Evolutionary conservation across 2,888 invertebrate species (phyloP), one percentile per base, ranked within the genome.

Genomic region (Yponomeuta sedellus): DNA sequence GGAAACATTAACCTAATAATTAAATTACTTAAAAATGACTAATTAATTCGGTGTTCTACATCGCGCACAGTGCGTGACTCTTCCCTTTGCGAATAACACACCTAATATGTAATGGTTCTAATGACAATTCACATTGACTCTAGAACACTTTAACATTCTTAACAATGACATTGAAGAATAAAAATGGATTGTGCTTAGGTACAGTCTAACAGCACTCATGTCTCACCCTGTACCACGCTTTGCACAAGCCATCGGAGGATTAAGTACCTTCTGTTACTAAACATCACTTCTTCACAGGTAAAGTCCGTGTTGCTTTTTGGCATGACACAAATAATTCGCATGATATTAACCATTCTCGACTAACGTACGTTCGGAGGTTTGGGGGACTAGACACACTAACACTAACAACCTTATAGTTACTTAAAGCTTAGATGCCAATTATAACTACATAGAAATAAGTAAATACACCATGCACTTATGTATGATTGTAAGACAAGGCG

Each of bases 281-380:
- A 80, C 77, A 77, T 80, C 82, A 79, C 79, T 79, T 76, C 80
- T 81, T 82, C 76, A 70, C 87, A 90, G 90, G 90, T 90, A 91
- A 89, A 81, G 82, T 88, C 82, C 83, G 78, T 86, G 81, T 88
- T 88, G 88, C 89, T 89, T 89, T 79, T 88, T 84, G 76, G 90
- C 90, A 91, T 90, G 90, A 70, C 71, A 71, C 68, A 78, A 77
- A 67, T 78, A 77, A 73, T 16, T 71, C 68, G 68, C 71, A 75
- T 72, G 70, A 73, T 67, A 67, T 76, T 75, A 74, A 78, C 68
- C 6, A 5, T 16, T 52, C 62, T 67, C 71, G 67, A 70, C 76
- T 76, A 77, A 78, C 71, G 70, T 12, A 22, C 40, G 63, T 40
- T 28, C 10, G 2, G 40, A 20, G 34, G 12, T 34, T 16, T 28